Evolutionary conservation across 2,797 vertebrate species (phyloP).

Genomic region (Emydoidea blandingii): DNA sequence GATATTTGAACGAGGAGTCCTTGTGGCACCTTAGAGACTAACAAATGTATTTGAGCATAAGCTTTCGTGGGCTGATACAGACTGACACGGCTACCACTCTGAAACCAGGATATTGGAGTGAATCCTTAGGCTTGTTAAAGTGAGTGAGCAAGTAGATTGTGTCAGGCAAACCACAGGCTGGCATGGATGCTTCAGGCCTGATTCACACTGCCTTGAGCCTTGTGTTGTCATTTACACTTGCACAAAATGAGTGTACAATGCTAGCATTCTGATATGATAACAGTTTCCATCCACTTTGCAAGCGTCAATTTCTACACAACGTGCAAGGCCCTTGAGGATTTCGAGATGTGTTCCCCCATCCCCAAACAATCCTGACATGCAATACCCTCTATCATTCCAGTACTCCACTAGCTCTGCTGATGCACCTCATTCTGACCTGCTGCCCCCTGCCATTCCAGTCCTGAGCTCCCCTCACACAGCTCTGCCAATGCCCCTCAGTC

Average conservation of each 20-base stretch:
- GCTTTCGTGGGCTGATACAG: too few species aligned
- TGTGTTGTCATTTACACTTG: background rate
- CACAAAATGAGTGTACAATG: background rate
- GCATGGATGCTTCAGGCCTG: background rate
- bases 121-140: background rate
- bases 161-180: background rate
- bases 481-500: background rate
- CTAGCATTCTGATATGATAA: background rate
- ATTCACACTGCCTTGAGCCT: background rate
- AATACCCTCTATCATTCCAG: background rate
- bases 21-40: too few species aligned
- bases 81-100: too few species aligned
- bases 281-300: background rate
- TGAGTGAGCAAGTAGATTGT: background rate
- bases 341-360: background rate
- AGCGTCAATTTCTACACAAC: background rate
- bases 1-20: background rate
- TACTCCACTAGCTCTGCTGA: background rate
- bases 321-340: background rate
- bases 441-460: background rate
- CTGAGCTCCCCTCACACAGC: background rate
- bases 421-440: background rate
- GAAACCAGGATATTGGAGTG: background rate
- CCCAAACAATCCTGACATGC: background rate
- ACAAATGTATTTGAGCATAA: too few species aligned